A percentile compares a stretch with the other conserved stretches of the same genome.
Conservation (phyloP, 2,888 invertebrate genomes). For the Heliconius hortense region DNA sequence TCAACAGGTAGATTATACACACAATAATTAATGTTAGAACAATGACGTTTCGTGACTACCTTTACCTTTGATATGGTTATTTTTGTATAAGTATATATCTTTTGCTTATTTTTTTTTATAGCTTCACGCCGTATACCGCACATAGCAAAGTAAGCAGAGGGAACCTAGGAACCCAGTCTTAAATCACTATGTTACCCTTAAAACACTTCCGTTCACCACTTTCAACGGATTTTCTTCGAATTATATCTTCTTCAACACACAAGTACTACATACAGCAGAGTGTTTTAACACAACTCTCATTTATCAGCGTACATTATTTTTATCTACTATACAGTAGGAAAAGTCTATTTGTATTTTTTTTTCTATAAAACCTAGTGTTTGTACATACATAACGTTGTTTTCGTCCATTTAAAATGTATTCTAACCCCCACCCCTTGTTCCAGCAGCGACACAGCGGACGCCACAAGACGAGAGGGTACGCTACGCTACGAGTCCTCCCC, state of each 20-base stretch:
- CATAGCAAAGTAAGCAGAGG: background rate
- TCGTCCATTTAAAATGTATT: background rate
- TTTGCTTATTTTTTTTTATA: background rate
- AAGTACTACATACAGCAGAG: no score
- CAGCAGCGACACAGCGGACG: conserved; percentile 73
- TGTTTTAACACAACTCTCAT: no score
- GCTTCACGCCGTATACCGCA: background rate
- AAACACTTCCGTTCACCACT: no score
- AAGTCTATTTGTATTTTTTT: no score
- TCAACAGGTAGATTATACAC: conserved; percentile 14
- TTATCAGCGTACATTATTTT: no score
- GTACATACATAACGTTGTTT: no score
- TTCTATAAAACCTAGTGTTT: no score
- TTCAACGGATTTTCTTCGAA: no score
- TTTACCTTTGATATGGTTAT: background rate
- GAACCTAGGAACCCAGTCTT: no score
- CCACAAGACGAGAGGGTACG: conserved; percentile 46
- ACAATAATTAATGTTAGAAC: conserved; percentile 11
- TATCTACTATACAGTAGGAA: no score
- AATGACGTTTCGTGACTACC: conserved; percentile 14
- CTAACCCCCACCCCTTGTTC: conserved; percentile 36
- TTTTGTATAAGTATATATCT: background rate
- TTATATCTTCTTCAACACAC: no score
- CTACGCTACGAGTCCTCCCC: conserved; percentile 66
- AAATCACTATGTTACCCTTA: no score